Evolutionary conservation across 37 sponge, comb jelly and placozoan species (phyloP).

Genomic region (Ianthella basta): DNA sequence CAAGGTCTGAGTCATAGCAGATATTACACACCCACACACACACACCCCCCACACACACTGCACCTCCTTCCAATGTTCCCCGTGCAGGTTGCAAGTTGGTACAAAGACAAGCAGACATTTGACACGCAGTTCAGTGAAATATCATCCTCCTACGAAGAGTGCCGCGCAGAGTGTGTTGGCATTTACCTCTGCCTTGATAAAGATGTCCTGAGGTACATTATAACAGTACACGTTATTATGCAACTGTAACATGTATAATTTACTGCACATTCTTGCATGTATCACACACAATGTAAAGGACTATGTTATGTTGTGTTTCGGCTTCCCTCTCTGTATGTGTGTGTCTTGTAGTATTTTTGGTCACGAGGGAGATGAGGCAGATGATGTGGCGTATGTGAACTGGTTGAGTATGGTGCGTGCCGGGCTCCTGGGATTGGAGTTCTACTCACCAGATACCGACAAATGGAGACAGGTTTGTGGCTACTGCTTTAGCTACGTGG

Average conservation of each 20-base stretch:
- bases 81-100: slow-evolving; percentile 76
- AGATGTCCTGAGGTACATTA: slow-evolving; percentile 77
- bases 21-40: too few species aligned
- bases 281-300: too few species aligned
- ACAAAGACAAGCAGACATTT: slow-evolving; percentile 82
- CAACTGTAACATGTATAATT: too few species aligned
- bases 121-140: slow-evolving; percentile 73
- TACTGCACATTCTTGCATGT: too few species aligned
- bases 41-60: too few species aligned
- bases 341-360: slow-evolving; percentile 80
- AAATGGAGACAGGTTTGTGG: slow-evolving; percentile 85
- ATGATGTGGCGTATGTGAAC: slow-evolving; percentile 83
- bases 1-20: slow-evolving; percentile 60
- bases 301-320: too few species aligned
- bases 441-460: slow-evolving; percentile 83
- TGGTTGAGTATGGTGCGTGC: slow-evolving; percentile 93
- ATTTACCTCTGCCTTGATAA: slow-evolving; percentile 77
- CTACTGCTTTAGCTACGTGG: too few species aligned
- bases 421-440: slow-evolving; percentile 84
- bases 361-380: slow-evolving; percentile 65
- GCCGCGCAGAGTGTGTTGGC: slow-evolving; percentile 94
- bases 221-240: too few species aligned
- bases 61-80: neutral
- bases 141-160: slow-evolving; percentile 90
- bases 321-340: too few species aligned